A percentile compares a stretch with the other conserved stretches of the same genome.
Evolutionary conservation across 2,888 invertebrate species (phyloP).

Genomic region (Eurois occulta): DNA sequence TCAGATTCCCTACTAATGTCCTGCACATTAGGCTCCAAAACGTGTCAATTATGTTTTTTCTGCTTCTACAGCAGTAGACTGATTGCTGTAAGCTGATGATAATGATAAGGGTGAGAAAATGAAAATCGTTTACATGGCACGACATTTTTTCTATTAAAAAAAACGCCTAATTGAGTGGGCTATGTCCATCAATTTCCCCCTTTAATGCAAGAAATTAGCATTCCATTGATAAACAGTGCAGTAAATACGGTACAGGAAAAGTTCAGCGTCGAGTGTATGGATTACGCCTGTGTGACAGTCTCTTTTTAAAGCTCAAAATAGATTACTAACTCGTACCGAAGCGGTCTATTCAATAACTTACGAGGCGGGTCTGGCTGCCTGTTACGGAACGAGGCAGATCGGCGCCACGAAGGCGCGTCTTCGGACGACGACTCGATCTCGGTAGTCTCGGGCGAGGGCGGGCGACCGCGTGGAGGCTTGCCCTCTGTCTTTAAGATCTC

Average conservation of each 20-base stretch:
- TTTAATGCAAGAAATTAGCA: not conserved
- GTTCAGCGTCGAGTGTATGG: not conserved
- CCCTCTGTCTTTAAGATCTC: constrained; percentile 87
- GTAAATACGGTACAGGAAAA: not conserved
- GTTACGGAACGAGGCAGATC: constrained; percentile 83
- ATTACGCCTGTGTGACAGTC: not conserved
- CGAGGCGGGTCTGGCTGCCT: constrained; percentile 79
- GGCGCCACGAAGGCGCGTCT: constrained; percentile 87
- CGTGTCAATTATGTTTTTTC: not conserved
- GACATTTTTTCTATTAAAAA: not conserved
- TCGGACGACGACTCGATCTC: constrained; percentile 74
- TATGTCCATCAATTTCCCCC: not conserved
- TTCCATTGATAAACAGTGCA: not conserved
- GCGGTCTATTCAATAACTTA: constrained; percentile 68
- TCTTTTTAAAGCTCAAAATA: constrained; percentile 5
- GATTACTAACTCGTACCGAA: constrained; percentile 8
- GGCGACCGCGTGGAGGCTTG: constrained; percentile 85
- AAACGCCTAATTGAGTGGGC: not conserved
- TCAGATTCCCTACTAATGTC: no score
- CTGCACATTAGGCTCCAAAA: not conserved
- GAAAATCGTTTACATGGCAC: not conserved
- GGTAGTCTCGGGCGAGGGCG: constrained; percentile 80
- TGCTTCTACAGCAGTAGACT: not conserved
- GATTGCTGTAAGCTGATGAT: not conserved
- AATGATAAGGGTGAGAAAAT: not conserved